A percentile compares a stretch with the other conserved stretches of the same genome.
These are phyloP conservation scores for Sebastolobus altivelis DNA, from an alignment of 2,797 vertebrate genomes.

Conservation along the genomic window DNA sequence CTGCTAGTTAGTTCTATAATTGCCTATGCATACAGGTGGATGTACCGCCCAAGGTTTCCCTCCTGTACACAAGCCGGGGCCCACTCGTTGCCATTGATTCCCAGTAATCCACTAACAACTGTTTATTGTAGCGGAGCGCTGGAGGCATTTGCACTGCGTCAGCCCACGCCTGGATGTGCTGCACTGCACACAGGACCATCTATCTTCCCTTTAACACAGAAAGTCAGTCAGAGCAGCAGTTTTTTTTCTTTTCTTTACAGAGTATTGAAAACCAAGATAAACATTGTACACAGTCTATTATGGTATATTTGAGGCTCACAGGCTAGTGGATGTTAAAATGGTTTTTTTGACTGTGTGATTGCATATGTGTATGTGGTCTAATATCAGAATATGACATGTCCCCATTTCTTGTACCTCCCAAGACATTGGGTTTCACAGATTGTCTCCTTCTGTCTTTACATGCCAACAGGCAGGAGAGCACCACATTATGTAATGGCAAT, in stretches of 20 bases:
- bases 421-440: neutral
- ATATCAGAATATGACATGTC: conserved; percentile 24
- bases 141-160: conserved; percentile 55
- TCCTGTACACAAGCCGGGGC: conserved; percentile 3
- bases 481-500: neutral
- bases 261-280: conserved; percentile 33
- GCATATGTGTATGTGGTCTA: neutral
- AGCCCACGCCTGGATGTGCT: conserved; percentile 58
- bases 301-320: conserved; percentile 17
- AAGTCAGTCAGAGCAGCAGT: conserved; percentile 37
- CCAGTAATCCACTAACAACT: conserved; percentile 71
- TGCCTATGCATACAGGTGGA: conserved; percentile 31
- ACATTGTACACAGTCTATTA: conserved; percentile 34
- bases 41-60: conserved; percentile 21
- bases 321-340: conserved; percentile 25
- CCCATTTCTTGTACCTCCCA: conserved; percentile 1
- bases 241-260: conserved; percentile 20
- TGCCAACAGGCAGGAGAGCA: neutral
- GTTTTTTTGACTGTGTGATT: conserved; percentile 24
- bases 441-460: neutral
- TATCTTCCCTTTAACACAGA: conserved; percentile 46
- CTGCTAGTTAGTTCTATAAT: neutral
- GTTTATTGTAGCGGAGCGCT: conserved; percentile 61
- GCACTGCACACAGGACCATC: conserved; percentile 47
- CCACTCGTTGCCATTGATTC: conserved; percentile 69